phyloP scores from a whole-genome alignment of 2,888 invertebrate species.

The Eupithecia exiguata region DNA sequence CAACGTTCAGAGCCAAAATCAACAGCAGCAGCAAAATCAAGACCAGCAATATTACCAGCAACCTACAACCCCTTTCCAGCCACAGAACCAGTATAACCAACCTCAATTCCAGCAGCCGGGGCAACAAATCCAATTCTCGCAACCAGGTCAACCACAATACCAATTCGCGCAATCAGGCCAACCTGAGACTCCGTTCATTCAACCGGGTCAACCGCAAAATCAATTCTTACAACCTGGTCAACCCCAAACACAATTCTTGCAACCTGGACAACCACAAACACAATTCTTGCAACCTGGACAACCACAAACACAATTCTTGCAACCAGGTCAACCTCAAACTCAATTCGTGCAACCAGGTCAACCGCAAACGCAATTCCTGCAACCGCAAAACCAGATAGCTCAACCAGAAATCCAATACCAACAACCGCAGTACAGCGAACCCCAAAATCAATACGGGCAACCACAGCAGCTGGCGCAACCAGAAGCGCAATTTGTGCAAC shows the following conservation, averaged over 20 bases:
- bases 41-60: slow-evolving; percentile 45
- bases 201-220: slow-evolving; percentile 31
- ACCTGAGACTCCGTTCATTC: slow-evolving; percentile 32
- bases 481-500: slow-evolving; percentile 25
- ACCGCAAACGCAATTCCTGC: slow-evolving; percentile 26
- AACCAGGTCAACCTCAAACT: slow-evolving; percentile 18
- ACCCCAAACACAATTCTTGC: slow-evolving; percentile 32
- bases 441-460: slow-evolving; percentile 16
- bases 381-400: slow-evolving; percentile 29
- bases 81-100: slow-evolving; percentile 37
- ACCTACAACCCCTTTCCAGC: slow-evolving; percentile 40
- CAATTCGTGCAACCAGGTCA: slow-evolving; percentile 25
- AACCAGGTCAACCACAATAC: slow-evolving; percentile 31
- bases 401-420: slow-evolving; percentile 30
- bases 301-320: slow-evolving; percentile 14
- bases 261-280: slow-evolving; percentile 32
- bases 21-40: slow-evolving; percentile 17
- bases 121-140: slow-evolving; percentile 34
- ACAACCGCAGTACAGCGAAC: slow-evolving; percentile 24
- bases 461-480: slow-evolving; percentile 21
- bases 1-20: slow-evolving; percentile 17
- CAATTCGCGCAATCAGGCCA: slow-evolving; percentile 28
- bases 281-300: slow-evolving; percentile 24
- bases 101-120: slow-evolving; percentile 30
- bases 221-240: slow-evolving; percentile 27